Base-by-base conservation (phyloP, 2,113 vertebrate species). In the Vulpes lagopus region DNA sequence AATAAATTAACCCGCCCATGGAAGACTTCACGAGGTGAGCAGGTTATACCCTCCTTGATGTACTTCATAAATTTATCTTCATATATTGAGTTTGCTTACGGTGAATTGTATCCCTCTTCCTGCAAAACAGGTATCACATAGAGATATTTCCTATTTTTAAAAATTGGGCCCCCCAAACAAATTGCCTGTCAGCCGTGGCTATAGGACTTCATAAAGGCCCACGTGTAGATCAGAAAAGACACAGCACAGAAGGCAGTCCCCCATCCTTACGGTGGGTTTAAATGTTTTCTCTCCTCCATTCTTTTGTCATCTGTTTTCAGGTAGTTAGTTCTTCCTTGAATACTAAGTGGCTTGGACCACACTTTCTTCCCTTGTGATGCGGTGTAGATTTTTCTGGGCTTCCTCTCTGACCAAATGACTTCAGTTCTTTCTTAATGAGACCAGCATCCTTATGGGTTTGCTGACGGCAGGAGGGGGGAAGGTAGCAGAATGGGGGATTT, bases 1-100 rank as follows among this genome's bases (percentile, higher is more conserved):
- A 94, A 80, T 94, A 83, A 94, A 78, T 93, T 88, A 97, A 85
- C 87, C 71, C 92, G 90, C 38, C n/a, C 20, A 0, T 92, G 87
- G 76, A 95, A 90, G 60, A 69, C 35, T 96, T 93, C 80, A 20
- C 94, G 85, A 87, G 53, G 22, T 89, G 35, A 93, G 87, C 78
- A 94, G 57, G 57, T 87, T 65, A 92, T 65, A 85, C 53, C 57
- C 74, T 93, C 60, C 95, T 96, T 95, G 57, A 69, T 90, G 60
- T 64, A 92, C 76, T 85, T 65, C 64, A 92, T 87, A 96, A 96
- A 84, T 84, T 2, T 95, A 51, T 92, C 35, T 67, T 96, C 64
- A 20, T 35, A 14, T 76, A 88, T 76, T n/a, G 65, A 23, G 90
- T 90, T 95, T 92, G 19, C 43, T 96, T 95, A 71, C 49, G 69